A percentile compares a stretch with the other conserved stretches of the same genome.
Conservation (phyloP, 2,797 vertebrate species). For the Cossypha niveicapilla region DNA sequence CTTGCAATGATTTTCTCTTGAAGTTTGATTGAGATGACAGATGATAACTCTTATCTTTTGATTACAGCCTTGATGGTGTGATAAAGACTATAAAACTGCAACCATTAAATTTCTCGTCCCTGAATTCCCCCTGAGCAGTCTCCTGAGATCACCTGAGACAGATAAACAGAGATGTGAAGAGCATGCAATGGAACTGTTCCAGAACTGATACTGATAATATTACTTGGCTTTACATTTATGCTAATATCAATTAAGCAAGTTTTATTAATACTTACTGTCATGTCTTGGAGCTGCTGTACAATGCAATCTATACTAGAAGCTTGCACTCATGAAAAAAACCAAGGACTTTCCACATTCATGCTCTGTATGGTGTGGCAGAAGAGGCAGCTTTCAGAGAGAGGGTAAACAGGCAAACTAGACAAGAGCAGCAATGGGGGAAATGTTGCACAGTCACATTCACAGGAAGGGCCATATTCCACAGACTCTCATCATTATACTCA, state of each 20-base stretch:
- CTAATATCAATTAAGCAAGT: constrained; percentile 1
- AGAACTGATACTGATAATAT: constrained; percentile 4
- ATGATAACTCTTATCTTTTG: neutral
- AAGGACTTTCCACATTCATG: neutral
- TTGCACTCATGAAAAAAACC: neutral
- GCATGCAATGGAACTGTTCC: constrained; percentile 15
- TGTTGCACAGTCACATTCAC: neutral
- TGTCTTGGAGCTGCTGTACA: neutral
- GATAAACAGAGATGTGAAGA: constrained; percentile 35
- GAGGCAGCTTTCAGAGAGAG: neutral
- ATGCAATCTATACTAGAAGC: neutral
- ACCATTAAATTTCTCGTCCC: neutral
- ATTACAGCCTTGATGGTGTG: constrained; percentile 15
- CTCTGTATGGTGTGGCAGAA: neutral
- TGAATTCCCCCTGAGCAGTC: constrained; percentile 30
- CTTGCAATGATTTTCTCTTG: neutral
- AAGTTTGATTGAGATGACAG: constrained; percentile 4
- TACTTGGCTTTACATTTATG: constrained; percentile 8
- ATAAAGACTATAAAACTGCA: constrained; percentile 28
- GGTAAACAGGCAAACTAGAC: neutral
- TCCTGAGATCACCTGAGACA: constrained; percentile 35
- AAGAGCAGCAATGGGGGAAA: neutral
- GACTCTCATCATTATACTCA: neutral
- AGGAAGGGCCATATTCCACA: neutral
- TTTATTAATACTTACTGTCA: constrained; percentile 3